Evolutionary conservation across 1,140 invertebrate species (phyloP), one percentile per base, ranked within the genome.

Genomic region (Drosophila paulistorum): DNA sequence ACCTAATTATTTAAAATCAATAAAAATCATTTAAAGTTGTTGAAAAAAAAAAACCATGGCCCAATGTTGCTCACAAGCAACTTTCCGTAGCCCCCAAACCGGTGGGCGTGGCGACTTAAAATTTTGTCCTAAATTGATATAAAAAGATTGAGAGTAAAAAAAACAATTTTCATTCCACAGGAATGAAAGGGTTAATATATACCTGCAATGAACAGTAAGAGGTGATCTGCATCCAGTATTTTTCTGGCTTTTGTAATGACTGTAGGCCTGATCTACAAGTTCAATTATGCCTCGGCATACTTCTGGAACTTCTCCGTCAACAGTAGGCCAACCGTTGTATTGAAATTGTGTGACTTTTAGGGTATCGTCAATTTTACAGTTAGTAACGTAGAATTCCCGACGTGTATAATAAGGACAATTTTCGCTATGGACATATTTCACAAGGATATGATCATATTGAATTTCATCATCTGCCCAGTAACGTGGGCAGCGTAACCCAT

Each of bases 391-490:
- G 92, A 98, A 96, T 92, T 97, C 96, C 51, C 97, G 93, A 45
- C 96, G 93, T 14, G 96, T 97, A 86, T 97, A 98, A 91, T 97
- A 97, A 0, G 96, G 96, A 92, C 96, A 96, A 78, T 95, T 97
- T 92, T 98, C 96, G 91, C 96, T 96, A 82, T 96, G 96, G 80
- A 97, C 95, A 83, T 97, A 97, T 91, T 96, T 95, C 10, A 98
- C 96, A 68, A 94, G 94, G 90, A 98, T 96, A 92, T 97, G 95
- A 76, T 97, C 97, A 90, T 97, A 96, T 60, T 94, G 94, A 45
- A 94, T 94, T 81, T 97, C 96, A 90, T 97, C 96, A 83, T 98
- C 97, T 42, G 97, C 97, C 97, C 98, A 98, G 92, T 99, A 98
- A 9, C 96, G 94, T 39, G 95, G 96, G 92, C 97, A 98, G 69